A percentile compares a stretch with the other conserved stretches of the same genome.
phyloP scores from a whole-genome alignment of 1,140 invertebrate species.

The Carposina sasakii region DNA sequence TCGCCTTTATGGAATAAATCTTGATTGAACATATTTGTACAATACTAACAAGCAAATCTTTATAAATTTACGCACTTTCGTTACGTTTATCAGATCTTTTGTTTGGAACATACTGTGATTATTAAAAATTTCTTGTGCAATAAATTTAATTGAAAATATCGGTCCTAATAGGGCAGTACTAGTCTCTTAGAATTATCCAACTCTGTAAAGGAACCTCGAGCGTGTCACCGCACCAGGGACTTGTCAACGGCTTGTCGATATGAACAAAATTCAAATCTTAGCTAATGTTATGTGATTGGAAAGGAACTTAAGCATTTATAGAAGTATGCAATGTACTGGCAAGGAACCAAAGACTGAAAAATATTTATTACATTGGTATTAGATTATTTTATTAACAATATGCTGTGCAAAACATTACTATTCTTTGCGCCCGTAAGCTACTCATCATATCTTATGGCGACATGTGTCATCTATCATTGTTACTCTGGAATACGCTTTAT shows the following conservation, averaged over 20 bases:
- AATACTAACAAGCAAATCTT: too few relatives aligned
- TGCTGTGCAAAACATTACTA: slow-evolving; percentile 27
- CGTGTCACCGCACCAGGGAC: background rate
- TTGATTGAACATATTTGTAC: too few relatives aligned
- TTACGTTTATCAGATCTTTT: slow-evolving; percentile 41
- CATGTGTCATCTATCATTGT: too few relatives aligned
- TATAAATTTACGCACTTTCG: slow-evolving; percentile 14
- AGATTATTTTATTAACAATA: slow-evolving; percentile 52
- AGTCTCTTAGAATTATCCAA: slow-evolving; percentile 36
- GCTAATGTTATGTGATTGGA: slow-evolving; percentile 26
- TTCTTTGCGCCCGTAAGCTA: slow-evolving; percentile 27
- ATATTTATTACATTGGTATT: slow-evolving; percentile 65
- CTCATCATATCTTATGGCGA: too few relatives aligned
- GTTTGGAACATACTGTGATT: slow-evolving; percentile 50
- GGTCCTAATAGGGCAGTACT: slow-evolving; percentile 35
- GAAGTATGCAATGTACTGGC: slow-evolving; percentile 49
- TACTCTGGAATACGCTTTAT: too few relatives aligned
- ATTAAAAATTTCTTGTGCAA: slow-evolving; percentile 52
- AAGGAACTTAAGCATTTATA: slow-evolving; percentile 41
- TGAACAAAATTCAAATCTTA: slow-evolving; percentile 44
- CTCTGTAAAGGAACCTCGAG: background rate
- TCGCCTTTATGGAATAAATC: too few relatives aligned
- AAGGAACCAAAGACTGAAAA: slow-evolving; percentile 65
- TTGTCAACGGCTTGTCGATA: slow-evolving; percentile 20
- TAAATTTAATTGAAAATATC: slow-evolving; percentile 31